Conservation (phyloP, 2,888 invertebrate species). For the Erynnis tages region DNA sequence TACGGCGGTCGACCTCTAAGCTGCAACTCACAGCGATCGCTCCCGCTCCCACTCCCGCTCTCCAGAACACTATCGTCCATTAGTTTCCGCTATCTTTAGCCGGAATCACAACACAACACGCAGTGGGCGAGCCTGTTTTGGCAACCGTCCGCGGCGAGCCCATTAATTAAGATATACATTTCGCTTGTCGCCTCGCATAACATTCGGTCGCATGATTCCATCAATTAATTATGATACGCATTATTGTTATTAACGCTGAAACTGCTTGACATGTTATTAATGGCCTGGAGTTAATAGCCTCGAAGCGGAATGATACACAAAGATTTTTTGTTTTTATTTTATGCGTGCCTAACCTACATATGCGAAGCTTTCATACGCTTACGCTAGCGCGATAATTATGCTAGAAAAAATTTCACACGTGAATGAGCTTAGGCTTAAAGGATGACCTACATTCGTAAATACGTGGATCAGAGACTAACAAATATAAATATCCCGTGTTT, state of each 20-base stretch:
- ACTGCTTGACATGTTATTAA: slow-evolving; percentile 18
- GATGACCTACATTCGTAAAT: too few species aligned
- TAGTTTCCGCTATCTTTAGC: slow-evolving; percentile 44
- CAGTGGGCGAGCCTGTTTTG: slow-evolving; percentile 33
- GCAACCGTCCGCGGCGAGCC: slow-evolving; percentile 30
- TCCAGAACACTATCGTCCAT: not conserved
- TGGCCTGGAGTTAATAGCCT: slow-evolving; percentile 5
- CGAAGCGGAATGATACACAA: not conserved
- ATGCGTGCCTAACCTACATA: not conserved
- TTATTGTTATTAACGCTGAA: slow-evolving; percentile 18
- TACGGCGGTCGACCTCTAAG: too few species aligned
- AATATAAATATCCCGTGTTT: too few species aligned
- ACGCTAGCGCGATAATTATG: too few species aligned
- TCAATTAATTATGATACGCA: slow-evolving; percentile 31
- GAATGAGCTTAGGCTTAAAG: too few species aligned
- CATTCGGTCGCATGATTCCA: slow-evolving; percentile 40
- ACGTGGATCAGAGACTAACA: too few species aligned
- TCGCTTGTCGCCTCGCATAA: slow-evolving; percentile 41
- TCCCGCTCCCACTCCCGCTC: slow-evolving; percentile 9
- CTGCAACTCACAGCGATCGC: not conserved
- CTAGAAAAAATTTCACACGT: too few species aligned
- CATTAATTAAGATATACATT: slow-evolving; percentile 42
- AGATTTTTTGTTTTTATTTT: not conserved
- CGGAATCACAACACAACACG: slow-evolving; percentile 38
- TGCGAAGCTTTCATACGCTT: not conserved